A percentile compares a stretch with the other conserved stretches of the same genome.
Conservation (phyloP, 2,888 invertebrate genomes). For the Cataglyphis albicans region DNA sequence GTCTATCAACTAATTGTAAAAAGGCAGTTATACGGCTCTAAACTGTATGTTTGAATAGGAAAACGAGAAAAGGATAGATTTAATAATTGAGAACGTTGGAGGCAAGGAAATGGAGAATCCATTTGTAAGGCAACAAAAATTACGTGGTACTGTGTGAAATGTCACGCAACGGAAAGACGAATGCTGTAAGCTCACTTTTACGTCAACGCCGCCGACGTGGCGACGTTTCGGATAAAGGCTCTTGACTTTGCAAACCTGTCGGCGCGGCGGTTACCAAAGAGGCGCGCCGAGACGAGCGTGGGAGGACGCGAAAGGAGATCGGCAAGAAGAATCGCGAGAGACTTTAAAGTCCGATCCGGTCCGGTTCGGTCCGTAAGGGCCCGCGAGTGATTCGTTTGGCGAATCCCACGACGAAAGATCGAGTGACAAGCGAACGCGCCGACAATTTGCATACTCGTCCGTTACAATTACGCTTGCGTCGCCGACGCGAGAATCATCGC, state of each 20-base stretch:
- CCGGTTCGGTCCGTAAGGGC: constrained; percentile 25
- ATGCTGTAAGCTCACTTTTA: constrained; percentile 67
- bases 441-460: constrained; percentile 76
- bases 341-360: constrained; percentile 51
- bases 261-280: constrained; percentile 66
- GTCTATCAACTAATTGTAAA: background rate
- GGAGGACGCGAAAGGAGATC: constrained; percentile 73
- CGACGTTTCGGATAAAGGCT: constrained; percentile 62
- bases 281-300: constrained; percentile 65
- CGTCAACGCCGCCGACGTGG: constrained; percentile 55
- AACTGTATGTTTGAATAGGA: background rate
- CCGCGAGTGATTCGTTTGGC: constrained; percentile 70
- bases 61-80: background rate
- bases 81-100: background rate
- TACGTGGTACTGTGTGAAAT: constrained; percentile 26
- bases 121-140: constrained; percentile 9
- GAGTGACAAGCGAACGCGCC: constrained; percentile 72
- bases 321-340: constrained; percentile 65
- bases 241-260: constrained; percentile 64
- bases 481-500: constrained; percentile 61
- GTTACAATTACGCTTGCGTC: constrained; percentile 73
- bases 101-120: background rate
- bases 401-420: constrained; percentile 67
- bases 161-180: constrained; percentile 53
- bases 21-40: background rate